A percentile compares a stretch with the other conserved stretches of the same genome.
phyloP scores from a whole-genome alignment of 2,113 vertebrate genomes.

The Donacobius atricapilla region DNA sequence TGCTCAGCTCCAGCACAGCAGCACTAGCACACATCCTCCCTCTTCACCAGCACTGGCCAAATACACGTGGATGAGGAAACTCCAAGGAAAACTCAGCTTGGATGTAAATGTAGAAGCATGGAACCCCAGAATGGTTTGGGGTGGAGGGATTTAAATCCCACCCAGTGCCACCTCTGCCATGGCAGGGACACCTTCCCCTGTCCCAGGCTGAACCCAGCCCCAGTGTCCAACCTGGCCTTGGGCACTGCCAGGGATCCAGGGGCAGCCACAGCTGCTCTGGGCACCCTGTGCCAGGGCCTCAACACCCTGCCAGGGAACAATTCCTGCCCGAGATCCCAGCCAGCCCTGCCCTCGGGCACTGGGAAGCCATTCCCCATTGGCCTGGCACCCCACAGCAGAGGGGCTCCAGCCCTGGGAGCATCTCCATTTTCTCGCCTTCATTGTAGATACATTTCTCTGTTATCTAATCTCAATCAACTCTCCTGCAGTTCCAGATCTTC shows the following conservation, averaged over 20 bases:
- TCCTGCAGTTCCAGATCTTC: not conserved
- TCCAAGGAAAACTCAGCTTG: not conserved
- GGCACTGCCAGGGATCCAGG: not conserved
- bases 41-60: accelerated
- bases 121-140: accelerated
- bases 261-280: not conserved
- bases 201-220: not conserved
- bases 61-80: accelerated
- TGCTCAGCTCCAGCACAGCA: not conserved
- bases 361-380: not conserved
- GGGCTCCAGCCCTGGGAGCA: not conserved
- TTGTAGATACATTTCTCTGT: not conserved
- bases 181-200: not conserved
- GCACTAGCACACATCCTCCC: not conserved
- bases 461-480: not conserved
- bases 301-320: not conserved
- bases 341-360: not conserved
- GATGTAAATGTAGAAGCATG: accelerated
- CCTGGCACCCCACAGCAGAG: not conserved
- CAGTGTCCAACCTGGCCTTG: not conserved
- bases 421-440: not conserved
- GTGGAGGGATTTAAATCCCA: accelerated
- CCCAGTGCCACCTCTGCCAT: not conserved
- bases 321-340: not conserved
- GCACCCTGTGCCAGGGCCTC: not conserved